These are phyloP conservation scores for Ptychadena robeensis DNA, from an alignment of 2,797 vertebrate genomes.

Conservation along the genomic window DNA sequence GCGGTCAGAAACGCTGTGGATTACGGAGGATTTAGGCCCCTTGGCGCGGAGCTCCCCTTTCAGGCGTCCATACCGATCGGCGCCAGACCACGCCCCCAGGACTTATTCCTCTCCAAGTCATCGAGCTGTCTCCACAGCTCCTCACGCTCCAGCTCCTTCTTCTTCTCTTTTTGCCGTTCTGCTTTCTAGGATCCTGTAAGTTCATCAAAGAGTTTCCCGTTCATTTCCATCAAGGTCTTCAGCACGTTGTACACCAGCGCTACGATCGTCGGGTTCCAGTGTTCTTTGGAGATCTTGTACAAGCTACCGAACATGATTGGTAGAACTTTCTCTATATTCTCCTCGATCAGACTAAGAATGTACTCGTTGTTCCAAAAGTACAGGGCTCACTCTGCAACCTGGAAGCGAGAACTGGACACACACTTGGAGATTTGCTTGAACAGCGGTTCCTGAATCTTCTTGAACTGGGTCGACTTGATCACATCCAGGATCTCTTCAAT, in stretches of 20 bases:
- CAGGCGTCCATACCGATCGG: no score
- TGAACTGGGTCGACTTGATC: conserved; percentile 97
- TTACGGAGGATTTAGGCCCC: no score
- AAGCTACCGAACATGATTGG: conserved; percentile 97
- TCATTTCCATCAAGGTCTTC: conserved; percentile 98
- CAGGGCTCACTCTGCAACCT: conserved; percentile 96
- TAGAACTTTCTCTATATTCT: conserved; percentile 93
- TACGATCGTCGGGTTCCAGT: conserved; percentile 98
- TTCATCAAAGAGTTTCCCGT: conserved; percentile 93
- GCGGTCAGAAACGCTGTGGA: no score
- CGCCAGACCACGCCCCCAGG: no score
- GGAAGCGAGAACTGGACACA: conserved; percentile 96
- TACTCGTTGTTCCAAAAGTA: conserved; percentile 99
- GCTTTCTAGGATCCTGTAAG: conserved; percentile 94
- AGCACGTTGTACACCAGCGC: conserved; percentile 96
- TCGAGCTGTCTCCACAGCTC: conserved; percentile 95
- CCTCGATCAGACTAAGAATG: conserved; percentile 97
- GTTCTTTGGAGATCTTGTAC: conserved; percentile 98
- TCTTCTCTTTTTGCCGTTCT: conserved; percentile 93
- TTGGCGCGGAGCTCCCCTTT: no score
- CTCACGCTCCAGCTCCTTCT: conserved; percentile 94
- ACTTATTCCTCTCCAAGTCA: conserved; percentile 83
- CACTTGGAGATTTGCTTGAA: conserved; percentile 96
- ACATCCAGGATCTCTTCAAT: conserved; percentile 98
- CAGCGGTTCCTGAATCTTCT: conserved; percentile 94